Evolutionary conservation across 2,797 vertebrate species (phyloP).

Genomic region (Sebastes miniatus): DNA sequence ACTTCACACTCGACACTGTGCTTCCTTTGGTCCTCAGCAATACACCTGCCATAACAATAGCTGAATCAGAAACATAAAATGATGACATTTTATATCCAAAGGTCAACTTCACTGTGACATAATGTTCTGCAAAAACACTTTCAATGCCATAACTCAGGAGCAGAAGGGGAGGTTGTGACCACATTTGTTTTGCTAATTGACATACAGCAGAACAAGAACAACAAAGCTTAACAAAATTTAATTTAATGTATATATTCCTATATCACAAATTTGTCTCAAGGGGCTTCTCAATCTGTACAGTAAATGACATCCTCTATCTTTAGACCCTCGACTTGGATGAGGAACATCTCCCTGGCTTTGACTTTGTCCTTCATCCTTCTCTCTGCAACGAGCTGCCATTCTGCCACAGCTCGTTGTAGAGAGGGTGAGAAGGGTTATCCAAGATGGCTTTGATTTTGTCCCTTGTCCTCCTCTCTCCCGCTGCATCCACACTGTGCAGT

Average conservation of each 20-base stretch:
- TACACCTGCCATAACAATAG: too few species aligned
- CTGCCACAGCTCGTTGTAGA: background rate
- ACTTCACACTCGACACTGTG: too few species aligned
- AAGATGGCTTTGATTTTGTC: background rate
- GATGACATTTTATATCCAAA: too few species aligned
- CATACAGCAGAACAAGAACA: background rate
- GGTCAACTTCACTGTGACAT: too few species aligned
- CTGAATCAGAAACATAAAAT: too few species aligned
- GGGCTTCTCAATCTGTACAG: background rate
- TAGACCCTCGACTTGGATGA: background rate
- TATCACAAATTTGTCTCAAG: rapidly evolving
- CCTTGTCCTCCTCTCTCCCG: too few species aligned
- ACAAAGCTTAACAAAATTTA: too few species aligned
- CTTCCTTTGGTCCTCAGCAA: too few species aligned
- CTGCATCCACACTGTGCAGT: background rate
- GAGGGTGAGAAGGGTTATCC: background rate
- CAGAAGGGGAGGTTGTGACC: background rate
- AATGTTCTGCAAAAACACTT: too few species aligned
- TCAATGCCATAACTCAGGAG: too few species aligned
- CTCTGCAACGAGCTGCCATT: background rate
- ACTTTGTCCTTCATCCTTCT: background rate
- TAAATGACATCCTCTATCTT: background rate
- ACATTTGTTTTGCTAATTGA: background rate
- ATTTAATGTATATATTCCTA: too few species aligned
- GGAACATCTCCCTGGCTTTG: background rate